Conservation (phyloP, 1,140 invertebrate species). For the Psix sp. region DNA sequence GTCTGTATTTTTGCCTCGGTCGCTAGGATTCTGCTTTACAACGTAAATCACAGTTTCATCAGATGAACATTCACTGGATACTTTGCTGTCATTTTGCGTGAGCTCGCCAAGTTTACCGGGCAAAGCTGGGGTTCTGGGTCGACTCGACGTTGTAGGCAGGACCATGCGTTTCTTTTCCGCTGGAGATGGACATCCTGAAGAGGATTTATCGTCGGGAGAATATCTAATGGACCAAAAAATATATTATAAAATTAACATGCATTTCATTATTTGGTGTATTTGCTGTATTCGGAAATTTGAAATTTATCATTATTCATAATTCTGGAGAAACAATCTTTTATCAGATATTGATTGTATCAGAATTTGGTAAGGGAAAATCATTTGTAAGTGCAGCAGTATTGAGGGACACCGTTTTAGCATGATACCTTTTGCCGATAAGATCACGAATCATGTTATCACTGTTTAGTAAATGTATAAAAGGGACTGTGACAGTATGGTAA, state of each 20-base stretch:
- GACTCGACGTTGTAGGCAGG: constrained; percentile 35
- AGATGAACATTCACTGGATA: constrained; percentile 75
- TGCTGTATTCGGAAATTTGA: too few relatives aligned
- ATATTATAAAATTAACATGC: neutral
- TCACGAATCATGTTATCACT: too few relatives aligned
- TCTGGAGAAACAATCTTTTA: too few relatives aligned
- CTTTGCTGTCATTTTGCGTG: constrained; percentile 71
- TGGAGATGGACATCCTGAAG: constrained; percentile 70
- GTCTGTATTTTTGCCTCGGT: constrained; percentile 65
- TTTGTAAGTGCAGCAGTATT: too few relatives aligned
- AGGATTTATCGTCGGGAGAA: constrained; percentile 72
- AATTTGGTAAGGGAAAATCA: too few relatives aligned
- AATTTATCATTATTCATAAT: too few relatives aligned
- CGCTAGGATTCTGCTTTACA: constrained; percentile 64
- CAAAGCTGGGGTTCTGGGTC: constrained; percentile 54
- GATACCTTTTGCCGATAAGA: too few relatives aligned
- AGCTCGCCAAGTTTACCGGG: constrained; percentile 68
- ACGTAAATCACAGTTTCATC: constrained; percentile 76
- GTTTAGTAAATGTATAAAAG: too few relatives aligned
- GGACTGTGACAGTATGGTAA: too few relatives aligned
- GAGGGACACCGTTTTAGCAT: too few relatives aligned
- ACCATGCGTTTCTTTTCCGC: constrained; percentile 65
- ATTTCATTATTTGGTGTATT: too few relatives aligned
- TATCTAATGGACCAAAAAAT: constrained; percentile 50
- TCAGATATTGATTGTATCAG: too few relatives aligned